These are phyloP conservation scores for Gastracanthus pulcherrimus DNA, from an alignment of 2,888 invertebrate genomes.

Conservation along the genomic window DNA sequence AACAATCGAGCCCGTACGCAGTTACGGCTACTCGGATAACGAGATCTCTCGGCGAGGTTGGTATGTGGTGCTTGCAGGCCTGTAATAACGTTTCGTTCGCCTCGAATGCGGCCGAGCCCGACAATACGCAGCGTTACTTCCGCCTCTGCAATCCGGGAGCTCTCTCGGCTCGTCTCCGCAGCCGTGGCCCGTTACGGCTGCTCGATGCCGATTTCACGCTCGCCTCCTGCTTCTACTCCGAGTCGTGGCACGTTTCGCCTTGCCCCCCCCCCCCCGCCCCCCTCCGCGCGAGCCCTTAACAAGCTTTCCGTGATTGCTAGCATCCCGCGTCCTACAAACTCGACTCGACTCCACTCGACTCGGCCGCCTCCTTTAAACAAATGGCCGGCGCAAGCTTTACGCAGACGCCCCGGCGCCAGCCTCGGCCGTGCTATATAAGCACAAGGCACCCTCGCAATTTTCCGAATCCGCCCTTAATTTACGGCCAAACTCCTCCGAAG, in stretches of 20 bases:
- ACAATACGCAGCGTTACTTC: neutral
- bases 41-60: constrained; percentile 57
- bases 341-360: neutral
- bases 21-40: constrained; percentile 35
- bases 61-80: too few species aligned
- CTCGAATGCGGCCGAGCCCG: neutral
- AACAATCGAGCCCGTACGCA: constrained; percentile 54
- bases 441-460: too few species aligned
- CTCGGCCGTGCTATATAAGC: too few species aligned
- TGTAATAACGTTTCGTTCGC: constrained; percentile 49
- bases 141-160: too few species aligned
- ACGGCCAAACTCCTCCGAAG: neutral
- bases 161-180: too few species aligned
- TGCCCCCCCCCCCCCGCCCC: neutral
- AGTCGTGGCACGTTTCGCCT: neutral
- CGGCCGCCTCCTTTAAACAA: neutral
- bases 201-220: constrained; percentile 9
- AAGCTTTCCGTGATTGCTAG: constrained; percentile 45
- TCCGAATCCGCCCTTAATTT: constrained; percentile 32
- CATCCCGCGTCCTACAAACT: constrained; percentile 25
- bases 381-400: neutral
- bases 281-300: constrained; percentile 22
- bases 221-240: neutral
- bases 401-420: neutral
- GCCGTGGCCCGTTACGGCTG: too few species aligned